phyloP scores from a whole-genome alignment of 1,140 invertebrate species.

The Zaprionus lachaisei region DNA sequence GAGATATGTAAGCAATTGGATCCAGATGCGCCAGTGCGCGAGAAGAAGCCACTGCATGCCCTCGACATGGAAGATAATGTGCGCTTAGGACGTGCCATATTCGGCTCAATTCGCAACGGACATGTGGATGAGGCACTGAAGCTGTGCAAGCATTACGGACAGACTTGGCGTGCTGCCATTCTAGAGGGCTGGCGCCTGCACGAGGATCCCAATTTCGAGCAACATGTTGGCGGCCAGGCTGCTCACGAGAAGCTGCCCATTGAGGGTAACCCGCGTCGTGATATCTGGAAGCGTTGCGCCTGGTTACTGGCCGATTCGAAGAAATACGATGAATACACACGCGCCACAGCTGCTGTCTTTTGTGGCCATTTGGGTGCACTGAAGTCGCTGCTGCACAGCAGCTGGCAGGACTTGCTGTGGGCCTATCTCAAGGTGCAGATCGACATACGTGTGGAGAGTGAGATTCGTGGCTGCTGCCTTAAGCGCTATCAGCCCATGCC shows the following conservation, averaged over 20 bases:
- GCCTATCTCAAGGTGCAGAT: slow-evolving; percentile 93
- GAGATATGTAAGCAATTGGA: slow-evolving; percentile 92
- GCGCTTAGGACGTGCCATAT: slow-evolving; percentile 89
- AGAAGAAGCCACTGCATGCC: slow-evolving; percentile 93
- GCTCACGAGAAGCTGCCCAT: slow-evolving; percentile 86
- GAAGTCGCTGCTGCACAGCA: slow-evolving; percentile 88
- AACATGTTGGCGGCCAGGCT: slow-evolving; percentile 60
- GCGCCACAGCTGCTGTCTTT: slow-evolving; percentile 90
- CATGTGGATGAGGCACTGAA: slow-evolving; percentile 93
- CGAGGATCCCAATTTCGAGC: slow-evolving; percentile 91
- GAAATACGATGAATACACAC: slow-evolving; percentile 87
- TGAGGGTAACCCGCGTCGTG: slow-evolving; percentile 93
- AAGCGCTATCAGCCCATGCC: slow-evolving; percentile 88
- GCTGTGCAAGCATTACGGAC: slow-evolving; percentile 93
- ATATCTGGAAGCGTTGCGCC: slow-evolving; percentile 95
- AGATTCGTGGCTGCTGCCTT: slow-evolving; percentile 85
- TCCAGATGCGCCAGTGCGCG: slow-evolving; percentile 95
- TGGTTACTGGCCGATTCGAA: slow-evolving; percentile 88
- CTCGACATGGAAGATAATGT: slow-evolving; percentile 95
- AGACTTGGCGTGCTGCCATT: slow-evolving; percentile 95
- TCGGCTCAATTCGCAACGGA: slow-evolving; percentile 93
- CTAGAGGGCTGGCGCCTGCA: slow-evolving; percentile 95
- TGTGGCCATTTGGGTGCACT: slow-evolving; percentile 93
- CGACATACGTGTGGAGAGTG: slow-evolving; percentile 92
- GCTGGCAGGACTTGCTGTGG: slow-evolving; percentile 97